Percentiles rank a stretch among this genome's conserved stretches.
phyloP scores from a whole-genome alignment of 2,888 invertebrate genomes.

The Caenorhabditis becei region DNA sequence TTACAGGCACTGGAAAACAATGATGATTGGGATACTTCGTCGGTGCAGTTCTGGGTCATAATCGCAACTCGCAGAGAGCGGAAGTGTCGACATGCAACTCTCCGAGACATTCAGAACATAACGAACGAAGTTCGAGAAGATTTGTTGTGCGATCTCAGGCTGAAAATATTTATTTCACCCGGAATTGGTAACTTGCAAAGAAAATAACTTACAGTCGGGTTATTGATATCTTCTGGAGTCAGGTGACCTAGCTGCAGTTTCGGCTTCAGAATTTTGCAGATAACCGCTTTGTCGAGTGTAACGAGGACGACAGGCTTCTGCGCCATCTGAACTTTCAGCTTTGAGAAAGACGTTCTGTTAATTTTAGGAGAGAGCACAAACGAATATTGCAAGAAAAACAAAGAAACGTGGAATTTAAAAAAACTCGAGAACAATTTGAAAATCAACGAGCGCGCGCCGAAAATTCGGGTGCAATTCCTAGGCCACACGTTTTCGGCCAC shows the following conservation, averaged over 20 bases:
- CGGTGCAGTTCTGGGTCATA: slow-evolving; percentile 37
- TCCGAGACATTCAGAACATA: slow-evolving; percentile 29
- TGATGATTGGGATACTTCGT: slow-evolving; percentile 27
- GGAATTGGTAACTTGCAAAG: too few relatives aligned
- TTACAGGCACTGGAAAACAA: slow-evolving; percentile 48
- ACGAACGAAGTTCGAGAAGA: slow-evolving; percentile 34
- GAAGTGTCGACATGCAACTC: slow-evolving; percentile 25
- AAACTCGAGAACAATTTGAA: neutral
- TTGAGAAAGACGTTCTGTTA: neutral
- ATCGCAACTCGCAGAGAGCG: slow-evolving; percentile 9
- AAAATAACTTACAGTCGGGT: slow-evolving; percentile 29
- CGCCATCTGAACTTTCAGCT: neutral
- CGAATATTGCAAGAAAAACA: neutral
- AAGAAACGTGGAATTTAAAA: slow-evolving; percentile 17
- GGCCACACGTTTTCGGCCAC: slow-evolving; percentile 37
- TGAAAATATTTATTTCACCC: slow-evolving; percentile 19
- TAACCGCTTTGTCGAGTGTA: neutral
- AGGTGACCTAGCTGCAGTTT: slow-evolving; percentile 29
- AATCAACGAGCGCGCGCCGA: slow-evolving; percentile 26
- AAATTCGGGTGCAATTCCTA: slow-evolving; percentile 5
- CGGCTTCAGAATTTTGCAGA: neutral
- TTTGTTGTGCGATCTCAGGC: slow-evolving; percentile 35
- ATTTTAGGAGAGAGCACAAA: neutral
- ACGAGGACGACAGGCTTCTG: neutral
- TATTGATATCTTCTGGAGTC: slow-evolving; percentile 7